Percentiles rank a stretch among this genome's conserved stretches.
Evolutionary conservation across 2,888 invertebrate genomes (phyloP).

Genomic region (Dicycla oo): DNA sequence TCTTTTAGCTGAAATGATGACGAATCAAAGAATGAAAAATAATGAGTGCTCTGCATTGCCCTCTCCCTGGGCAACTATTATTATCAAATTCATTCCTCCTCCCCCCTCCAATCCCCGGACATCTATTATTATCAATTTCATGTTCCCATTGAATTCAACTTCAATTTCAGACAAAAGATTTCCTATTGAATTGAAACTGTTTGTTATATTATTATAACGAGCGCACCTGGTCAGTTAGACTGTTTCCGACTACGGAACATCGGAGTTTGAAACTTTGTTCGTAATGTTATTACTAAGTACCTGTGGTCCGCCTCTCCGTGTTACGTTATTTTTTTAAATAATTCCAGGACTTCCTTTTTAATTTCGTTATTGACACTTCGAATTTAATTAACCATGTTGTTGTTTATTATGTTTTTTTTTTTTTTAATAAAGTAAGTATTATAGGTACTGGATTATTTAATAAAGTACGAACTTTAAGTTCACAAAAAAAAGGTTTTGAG

Average conservation of each 20-base stretch:
- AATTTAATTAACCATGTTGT: constrained; percentile 1
- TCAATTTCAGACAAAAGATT: constrained; percentile 19
- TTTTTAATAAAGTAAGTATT: neutral
- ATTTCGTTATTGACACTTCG: constrained; percentile 1
- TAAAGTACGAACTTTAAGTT: neutral
- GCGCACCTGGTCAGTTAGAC: constrained; percentile 22
- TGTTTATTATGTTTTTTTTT: neutral
- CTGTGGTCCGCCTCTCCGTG: constrained; percentile 10
- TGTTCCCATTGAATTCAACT: constrained; percentile 16
- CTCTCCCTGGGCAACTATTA: neutral
- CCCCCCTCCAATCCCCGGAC: neutral
- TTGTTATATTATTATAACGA: constrained; percentile 34
- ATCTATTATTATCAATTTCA: neutral
- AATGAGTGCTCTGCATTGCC: too few relatives aligned
- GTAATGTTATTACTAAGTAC: constrained; percentile 32
- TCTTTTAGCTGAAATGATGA: too few relatives aligned
- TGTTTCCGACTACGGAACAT: constrained; percentile 3
- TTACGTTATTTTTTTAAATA: constrained; percentile 9
- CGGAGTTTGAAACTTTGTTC: constrained; percentile 40
- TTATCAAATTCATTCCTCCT: neutral
- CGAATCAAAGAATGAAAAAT: neutral
- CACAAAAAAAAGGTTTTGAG: neutral
- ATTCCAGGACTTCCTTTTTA: neutral
- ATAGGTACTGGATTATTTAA: neutral
- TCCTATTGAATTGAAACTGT: neutral